Evolutionary conservation across 35 echinoderm and acorn worm genomes (phyloP).

Genomic region (Heliocidaris tuberculata): DNA sequence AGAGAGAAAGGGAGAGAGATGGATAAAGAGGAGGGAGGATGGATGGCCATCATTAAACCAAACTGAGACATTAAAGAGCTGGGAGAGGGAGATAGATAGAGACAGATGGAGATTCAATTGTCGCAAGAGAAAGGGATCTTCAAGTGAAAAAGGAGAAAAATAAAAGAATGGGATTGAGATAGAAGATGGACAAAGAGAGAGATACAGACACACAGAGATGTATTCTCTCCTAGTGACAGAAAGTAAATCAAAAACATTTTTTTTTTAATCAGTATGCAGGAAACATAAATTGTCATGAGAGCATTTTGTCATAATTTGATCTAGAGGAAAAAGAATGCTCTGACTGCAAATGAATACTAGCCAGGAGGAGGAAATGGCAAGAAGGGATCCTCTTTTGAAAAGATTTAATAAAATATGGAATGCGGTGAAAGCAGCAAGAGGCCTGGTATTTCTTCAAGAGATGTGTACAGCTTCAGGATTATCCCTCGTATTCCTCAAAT

Average conservation of each 20-base stretch:
- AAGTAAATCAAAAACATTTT: not conserved
- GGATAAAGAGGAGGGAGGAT: not conserved
- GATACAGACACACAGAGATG: not conserved
- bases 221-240: not conserved
- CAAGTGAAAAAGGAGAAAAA: not conserved
- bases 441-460: not conserved
- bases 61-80: not conserved
- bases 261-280: not conserved
- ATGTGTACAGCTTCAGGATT: not conserved
- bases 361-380: not conserved
- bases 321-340: not conserved
- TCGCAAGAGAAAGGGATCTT: not conserved
- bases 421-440: not conserved
- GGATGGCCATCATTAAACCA: not conserved
- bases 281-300: not conserved
- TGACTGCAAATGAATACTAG: not conserved
- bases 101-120: not conserved
- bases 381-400: not conserved
- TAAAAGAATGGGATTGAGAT: too few relatives aligned
- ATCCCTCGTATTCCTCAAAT: not conserved
- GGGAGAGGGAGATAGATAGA: not conserved
- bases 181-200: not conserved
- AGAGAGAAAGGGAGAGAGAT: too few relatives aligned
- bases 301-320: not conserved
- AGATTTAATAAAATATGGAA: not conserved